phyloP scores from a whole-genome alignment of 2,797 vertebrate genomes.

The Sylvilagus floridanus region DNA sequence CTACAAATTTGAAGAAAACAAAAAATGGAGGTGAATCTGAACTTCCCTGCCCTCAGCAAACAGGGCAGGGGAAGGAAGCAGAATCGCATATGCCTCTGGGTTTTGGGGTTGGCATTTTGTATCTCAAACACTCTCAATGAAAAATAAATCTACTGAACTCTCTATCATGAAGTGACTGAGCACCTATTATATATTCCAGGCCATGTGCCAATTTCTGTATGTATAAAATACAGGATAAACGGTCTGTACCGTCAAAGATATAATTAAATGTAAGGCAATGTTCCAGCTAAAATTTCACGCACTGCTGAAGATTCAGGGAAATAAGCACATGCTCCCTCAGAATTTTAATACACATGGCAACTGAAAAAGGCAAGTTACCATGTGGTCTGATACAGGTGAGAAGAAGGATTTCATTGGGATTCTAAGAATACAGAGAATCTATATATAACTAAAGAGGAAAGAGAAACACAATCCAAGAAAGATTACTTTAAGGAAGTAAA shows the following conservation, averaged over 20 bases:
- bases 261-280: conserved; percentile 58
- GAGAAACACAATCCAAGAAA: neutral
- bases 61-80: conserved; percentile 1
- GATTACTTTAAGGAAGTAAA: conserved; percentile 40
- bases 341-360: conserved; percentile 17
- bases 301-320: conserved; percentile 11
- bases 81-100: neutral
- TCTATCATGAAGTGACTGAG: conserved; percentile 40
- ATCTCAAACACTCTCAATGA: conserved; percentile 33
- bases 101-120: conserved; percentile 38
- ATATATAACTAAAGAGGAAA: neutral
- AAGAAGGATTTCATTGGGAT: conserved; percentile 8
- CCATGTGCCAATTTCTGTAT: neutral
- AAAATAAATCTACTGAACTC: conserved; percentile 36
- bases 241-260: conserved; percentile 32
- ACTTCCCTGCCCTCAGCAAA: neutral
- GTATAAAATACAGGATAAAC: conserved; percentile 48
- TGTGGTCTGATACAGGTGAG: neutral
- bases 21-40: neutral
- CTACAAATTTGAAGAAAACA: conserved; percentile 48
- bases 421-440: conserved; percentile 33
- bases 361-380: neutral
- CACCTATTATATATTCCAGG: conserved; percentile 16
- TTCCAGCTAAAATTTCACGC: conserved; percentile 25
- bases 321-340: conserved; percentile 25